Evolutionary conservation across 1,140 invertebrate species (phyloP).

Genomic region (Bemisia tabaci): DNA sequence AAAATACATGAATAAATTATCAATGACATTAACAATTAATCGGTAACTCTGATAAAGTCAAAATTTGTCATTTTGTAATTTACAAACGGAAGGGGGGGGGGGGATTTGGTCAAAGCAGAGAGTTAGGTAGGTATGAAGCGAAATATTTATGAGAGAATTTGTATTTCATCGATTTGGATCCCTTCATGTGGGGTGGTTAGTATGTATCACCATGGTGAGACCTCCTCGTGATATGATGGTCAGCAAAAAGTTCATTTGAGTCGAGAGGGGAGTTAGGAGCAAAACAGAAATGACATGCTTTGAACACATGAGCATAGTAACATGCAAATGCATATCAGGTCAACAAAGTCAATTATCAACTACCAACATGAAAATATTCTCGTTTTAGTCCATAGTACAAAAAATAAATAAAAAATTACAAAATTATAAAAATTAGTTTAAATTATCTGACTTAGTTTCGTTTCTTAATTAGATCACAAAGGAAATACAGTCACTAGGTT

Average conservation of each 20-base stretch:
- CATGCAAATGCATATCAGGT: background rate
- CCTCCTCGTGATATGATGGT: no score
- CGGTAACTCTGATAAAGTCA: background rate
- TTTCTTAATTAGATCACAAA: background rate
- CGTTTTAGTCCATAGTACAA: background rate
- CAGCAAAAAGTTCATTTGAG: no score
- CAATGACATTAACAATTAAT: background rate
- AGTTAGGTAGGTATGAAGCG: no score
- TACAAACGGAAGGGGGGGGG: background rate
- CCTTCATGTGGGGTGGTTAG: no score
- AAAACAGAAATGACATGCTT: background rate
- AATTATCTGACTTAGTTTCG: background rate
- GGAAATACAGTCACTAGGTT: background rate
- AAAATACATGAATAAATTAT: background rate
- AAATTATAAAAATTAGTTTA: background rate
- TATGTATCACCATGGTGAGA: no score
- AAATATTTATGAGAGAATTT: no score
- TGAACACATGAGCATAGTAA: background rate
- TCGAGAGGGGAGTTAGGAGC: no score
- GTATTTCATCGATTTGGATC: no score
- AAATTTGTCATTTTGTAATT: background rate
- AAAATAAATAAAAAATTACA: conserved; percentile 1
- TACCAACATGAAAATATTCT: background rate
- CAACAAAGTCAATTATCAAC: background rate
- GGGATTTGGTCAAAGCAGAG: no score